Base-by-base conservation (phyloP, 2,113 vertebrate species). In the Cyanoliseus patagonus region DNA sequence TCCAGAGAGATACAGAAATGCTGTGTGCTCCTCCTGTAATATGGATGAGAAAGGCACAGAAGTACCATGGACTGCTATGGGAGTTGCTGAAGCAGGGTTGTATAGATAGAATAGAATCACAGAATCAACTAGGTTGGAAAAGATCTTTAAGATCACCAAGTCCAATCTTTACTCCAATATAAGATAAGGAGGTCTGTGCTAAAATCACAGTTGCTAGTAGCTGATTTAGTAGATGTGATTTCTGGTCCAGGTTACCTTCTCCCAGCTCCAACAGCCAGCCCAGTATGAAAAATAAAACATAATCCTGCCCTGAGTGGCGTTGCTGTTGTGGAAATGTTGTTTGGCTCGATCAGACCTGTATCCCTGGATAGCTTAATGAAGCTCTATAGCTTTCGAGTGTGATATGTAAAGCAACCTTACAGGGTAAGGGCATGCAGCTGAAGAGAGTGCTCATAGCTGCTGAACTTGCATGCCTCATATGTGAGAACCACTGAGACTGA, bases 281-380 rank as follows among this genome's bases (percentile, higher is more conserved):
- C 49, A 9, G 46, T 8, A 17, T 5, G 28, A 52, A 82, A 42
- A 53, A 3, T 31, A 79, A 53, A 67, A 30, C 0, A 0, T n/a
- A 24, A 53, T 37, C 9, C 30, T 74, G 39, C 33, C 27, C 59
- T 80, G 31, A 19, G 57, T 76, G 62, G 8, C 37, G 47, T 1
- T 93, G 61, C 46, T 92, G 41, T n/a, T 77, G 17, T 44, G 24
- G 53, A 47, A 42, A 28, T 30, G 18, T 15, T 35, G 33, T n/a
- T 33, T 69, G 52, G 17, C 47, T 73, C 1, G 0, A 19, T 59
- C 52, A 62, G n/a, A 59, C 17, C 30, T 30, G 13, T 10, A 25
- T 57, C 33, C 23, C 25, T 74, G 46, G 31, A 3, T 4, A 67
- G 33, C n/a, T 11, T 51, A 62, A 55, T 41, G 42, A 41, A 52